Conservation (phyloP, 2,797 vertebrate genomes). For the Tokudaia muenninki region DNA sequence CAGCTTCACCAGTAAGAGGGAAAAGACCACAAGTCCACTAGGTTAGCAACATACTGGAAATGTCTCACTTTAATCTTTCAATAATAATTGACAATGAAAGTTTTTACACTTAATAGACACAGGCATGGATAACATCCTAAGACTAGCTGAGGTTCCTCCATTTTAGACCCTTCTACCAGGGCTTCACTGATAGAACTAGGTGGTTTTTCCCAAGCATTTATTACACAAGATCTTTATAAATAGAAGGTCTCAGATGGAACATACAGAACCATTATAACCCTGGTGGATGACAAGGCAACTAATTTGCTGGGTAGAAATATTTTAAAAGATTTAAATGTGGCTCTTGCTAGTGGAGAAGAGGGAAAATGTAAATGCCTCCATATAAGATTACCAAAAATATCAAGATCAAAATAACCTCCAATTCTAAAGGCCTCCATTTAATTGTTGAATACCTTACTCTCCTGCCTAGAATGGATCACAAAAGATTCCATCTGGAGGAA, state of each 20-base stretch:
- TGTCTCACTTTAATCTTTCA: background rate
- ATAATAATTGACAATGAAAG: background rate
- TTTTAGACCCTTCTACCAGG: background rate
- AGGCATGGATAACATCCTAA: background rate
- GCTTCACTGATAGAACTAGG: background rate
- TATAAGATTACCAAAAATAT: background rate
- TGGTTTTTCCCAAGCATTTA: background rate
- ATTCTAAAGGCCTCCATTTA: background rate
- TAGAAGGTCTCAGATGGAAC: background rate
- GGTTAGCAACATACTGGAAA: background rate
- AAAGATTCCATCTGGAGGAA: background rate
- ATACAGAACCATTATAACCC: background rate
- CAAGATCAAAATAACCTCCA: background rate
- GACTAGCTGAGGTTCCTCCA: background rate
- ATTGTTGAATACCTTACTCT: background rate
- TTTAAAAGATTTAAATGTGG: background rate
- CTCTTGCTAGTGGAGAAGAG: background rate
- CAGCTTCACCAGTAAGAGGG: background rate
- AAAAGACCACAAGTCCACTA: background rate
- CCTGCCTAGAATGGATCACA: background rate
- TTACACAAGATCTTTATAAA: background rate
- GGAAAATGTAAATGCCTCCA: background rate
- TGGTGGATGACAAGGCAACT: background rate
- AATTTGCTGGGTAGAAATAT: background rate
- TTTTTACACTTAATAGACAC: background rate